Conservation (phyloP, 2,113 vertebrate genomes). For the Microcebus murinus region DNA sequence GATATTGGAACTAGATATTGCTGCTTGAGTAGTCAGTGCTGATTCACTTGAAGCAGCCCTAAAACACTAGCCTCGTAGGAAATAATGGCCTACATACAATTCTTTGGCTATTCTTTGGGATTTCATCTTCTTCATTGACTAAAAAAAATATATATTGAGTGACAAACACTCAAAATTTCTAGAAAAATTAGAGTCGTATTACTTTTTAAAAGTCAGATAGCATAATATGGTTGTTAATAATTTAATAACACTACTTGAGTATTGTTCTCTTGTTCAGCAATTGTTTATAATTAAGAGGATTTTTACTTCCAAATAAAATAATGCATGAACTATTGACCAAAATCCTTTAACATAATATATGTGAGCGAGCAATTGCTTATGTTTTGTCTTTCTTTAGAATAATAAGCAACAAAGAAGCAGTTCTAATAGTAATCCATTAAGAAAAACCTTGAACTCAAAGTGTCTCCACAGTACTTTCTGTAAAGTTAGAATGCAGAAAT, state of each 20-base stretch:
- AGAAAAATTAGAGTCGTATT: constrained; percentile 81
- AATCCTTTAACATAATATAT: constrained; percentile 64
- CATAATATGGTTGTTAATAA: constrained; percentile 14
- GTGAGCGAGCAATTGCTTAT: constrained; percentile 49
- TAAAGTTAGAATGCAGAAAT: constrained; percentile 71
- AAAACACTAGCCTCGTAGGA: background rate
- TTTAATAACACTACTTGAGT: background rate
- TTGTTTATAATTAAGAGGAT: background rate
- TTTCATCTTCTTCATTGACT: background rate
- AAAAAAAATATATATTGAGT: background rate
- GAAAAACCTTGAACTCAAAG: constrained; percentile 70
- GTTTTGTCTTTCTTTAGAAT: constrained; percentile 73
- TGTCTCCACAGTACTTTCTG: constrained; percentile 82
- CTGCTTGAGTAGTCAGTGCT: background rate
- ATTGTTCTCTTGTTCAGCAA: background rate
- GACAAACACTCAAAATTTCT: constrained; percentile 59
- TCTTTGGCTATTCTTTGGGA: background rate
- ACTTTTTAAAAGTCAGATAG: constrained; percentile 69
- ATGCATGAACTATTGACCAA: constrained; percentile 66
- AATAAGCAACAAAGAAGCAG: constrained; percentile 71
- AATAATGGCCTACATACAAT: background rate
- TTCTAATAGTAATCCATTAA: constrained; percentile 79
- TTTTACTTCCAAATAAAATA: constrained; percentile 64
- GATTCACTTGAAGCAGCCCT: background rate
- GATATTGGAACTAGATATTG: background rate